These are phyloP conservation scores for Megathymus violae DNA, from an alignment of 1,140 invertebrate genomes.

Conservation along the genomic window DNA sequence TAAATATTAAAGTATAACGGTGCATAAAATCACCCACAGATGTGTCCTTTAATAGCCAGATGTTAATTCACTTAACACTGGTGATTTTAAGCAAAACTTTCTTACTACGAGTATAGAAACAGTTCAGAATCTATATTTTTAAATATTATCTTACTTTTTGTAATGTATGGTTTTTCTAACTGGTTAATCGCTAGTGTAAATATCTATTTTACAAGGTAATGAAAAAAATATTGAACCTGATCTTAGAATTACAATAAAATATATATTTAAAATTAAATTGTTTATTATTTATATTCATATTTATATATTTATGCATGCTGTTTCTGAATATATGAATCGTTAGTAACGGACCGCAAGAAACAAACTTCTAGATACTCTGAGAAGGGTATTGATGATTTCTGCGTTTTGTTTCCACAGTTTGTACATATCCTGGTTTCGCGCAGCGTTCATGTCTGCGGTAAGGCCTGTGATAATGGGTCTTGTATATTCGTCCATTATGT, in stretches of 20 bases:
- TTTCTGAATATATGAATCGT: too few species aligned
- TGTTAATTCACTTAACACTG: neutral
- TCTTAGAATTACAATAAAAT: constrained; percentile 55
- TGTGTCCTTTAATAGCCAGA: too few species aligned
- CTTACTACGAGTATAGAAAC: neutral
- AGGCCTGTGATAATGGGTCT: constrained; percentile 30
- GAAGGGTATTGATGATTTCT: constrained; percentile 89
- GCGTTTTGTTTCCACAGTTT: constrained; percentile 86
- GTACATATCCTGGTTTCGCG: constrained; percentile 43
- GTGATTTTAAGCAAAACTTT: neutral
- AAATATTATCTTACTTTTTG: constrained; percentile 14
- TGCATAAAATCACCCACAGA: too few species aligned
- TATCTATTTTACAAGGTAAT: constrained; percentile 36
- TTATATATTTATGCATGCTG: neutral
- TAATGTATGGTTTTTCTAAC: constrained; percentile 32
- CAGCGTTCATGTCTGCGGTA: neutral
- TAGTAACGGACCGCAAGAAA: constrained; percentile 87
- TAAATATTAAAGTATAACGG: neutral
- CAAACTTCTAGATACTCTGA: constrained; percentile 89
- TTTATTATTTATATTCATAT: constrained; percentile 37
- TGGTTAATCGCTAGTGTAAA: constrained; percentile 37
- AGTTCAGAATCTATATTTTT: constrained; percentile 24
- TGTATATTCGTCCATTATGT: constrained; percentile 47
- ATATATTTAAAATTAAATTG: constrained; percentile 56
- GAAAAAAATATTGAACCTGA: constrained; percentile 33